phyloP scores from a whole-genome alignment of 2,797 vertebrate genomes.

The Trachurus trachurus region DNA sequence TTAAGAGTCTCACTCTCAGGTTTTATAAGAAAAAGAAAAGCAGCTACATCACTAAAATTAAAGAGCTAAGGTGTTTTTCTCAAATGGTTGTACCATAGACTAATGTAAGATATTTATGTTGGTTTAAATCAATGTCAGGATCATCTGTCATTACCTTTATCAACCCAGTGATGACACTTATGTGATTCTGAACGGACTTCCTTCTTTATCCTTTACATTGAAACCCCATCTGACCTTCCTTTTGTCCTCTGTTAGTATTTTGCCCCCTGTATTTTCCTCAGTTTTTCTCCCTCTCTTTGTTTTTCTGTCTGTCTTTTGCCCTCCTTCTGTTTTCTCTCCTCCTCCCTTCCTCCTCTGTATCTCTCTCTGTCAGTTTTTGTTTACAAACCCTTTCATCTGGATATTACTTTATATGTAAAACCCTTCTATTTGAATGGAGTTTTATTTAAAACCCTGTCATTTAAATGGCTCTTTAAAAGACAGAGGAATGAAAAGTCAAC shows the following conservation, averaged over 20 bases:
- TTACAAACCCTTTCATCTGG: constrained; percentile 78
- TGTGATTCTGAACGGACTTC: constrained; percentile 26
- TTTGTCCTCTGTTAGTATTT: constrained; percentile 67
- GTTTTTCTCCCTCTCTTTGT: constrained; percentile 46
- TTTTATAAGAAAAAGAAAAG: constrained; percentile 19
- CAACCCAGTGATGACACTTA: constrained; percentile 36
- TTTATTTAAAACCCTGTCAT: constrained; percentile 82
- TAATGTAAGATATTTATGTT: constrained; percentile 26
- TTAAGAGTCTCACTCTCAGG: not conserved
- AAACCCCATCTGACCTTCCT: constrained; percentile 76
- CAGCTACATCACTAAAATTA: not conserved
- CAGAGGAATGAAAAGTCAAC: constrained; percentile 87
- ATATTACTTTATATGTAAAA: constrained; percentile 82
- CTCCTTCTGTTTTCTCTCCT: constrained; percentile 41
- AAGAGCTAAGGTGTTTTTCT: not conserved
- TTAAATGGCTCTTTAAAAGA: constrained; percentile 79
- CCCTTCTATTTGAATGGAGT: constrained; percentile 77
- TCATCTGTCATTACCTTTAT: constrained; percentile 53
- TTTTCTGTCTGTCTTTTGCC: constrained; percentile 34
- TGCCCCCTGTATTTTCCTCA: constrained; percentile 52
- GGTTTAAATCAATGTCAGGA: constrained; percentile 34
- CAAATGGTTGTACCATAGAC: not conserved
- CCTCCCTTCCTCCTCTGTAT: constrained; percentile 44
- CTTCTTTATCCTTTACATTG: constrained; percentile 30
- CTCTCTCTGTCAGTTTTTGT: constrained; percentile 71